Percentiles rank a stretch among this genome's conserved stretches.
Conservation (phyloP, 2,113 vertebrate species). For the Myxocyprinus asiaticus region DNA sequence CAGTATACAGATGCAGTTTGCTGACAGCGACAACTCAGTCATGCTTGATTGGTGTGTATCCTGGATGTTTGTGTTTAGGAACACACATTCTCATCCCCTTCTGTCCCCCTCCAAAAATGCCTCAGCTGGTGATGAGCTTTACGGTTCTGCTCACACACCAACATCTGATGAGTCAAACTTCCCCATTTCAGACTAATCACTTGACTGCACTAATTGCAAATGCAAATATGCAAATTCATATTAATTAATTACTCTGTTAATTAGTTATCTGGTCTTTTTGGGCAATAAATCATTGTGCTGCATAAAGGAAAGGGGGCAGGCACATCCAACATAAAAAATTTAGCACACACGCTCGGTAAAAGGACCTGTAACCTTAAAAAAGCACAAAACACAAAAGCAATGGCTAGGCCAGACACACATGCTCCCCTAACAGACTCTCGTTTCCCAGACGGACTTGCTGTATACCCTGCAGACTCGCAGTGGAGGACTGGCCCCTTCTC, state of each 20-base stretch:
- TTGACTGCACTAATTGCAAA: slow-evolving; percentile 99
- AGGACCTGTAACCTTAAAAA: slow-evolving; percentile 59
- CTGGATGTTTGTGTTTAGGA: slow-evolving; percentile 26
- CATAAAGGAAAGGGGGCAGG: slow-evolving; percentile 83
- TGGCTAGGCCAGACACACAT: background rate
- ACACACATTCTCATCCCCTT: slow-evolving; percentile 18
- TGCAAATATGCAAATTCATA: slow-evolving; percentile 99
- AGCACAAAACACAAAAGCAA: slow-evolving; percentile 36
- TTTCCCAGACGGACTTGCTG: slow-evolving; percentile 41
- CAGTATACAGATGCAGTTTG: slow-evolving; percentile 21
- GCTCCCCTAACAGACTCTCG: background rate
- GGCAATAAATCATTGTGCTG: slow-evolving; percentile 99
- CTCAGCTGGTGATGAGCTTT: slow-evolving; percentile 95
- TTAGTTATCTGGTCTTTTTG: slow-evolving; percentile 99
- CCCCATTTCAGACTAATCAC: slow-evolving; percentile 99
- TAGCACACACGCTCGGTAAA: slow-evolving; percentile 73
- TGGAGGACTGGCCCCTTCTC: slow-evolving; percentile 45
- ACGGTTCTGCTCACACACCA: slow-evolving; percentile 88
- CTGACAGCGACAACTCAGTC: slow-evolving; percentile 19
- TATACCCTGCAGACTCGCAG: slow-evolving; percentile 57
- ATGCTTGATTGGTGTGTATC: slow-evolving; percentile 21
- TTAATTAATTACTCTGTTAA: slow-evolving; percentile 99
- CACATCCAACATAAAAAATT: slow-evolving; percentile 90
- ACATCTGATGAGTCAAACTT: slow-evolving; percentile 99
- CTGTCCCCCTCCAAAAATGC: slow-evolving; percentile 58